phyloP scores from a whole-genome alignment of 2,888 invertebrate genomes.

The Myopa tessellatipennis region DNA sequence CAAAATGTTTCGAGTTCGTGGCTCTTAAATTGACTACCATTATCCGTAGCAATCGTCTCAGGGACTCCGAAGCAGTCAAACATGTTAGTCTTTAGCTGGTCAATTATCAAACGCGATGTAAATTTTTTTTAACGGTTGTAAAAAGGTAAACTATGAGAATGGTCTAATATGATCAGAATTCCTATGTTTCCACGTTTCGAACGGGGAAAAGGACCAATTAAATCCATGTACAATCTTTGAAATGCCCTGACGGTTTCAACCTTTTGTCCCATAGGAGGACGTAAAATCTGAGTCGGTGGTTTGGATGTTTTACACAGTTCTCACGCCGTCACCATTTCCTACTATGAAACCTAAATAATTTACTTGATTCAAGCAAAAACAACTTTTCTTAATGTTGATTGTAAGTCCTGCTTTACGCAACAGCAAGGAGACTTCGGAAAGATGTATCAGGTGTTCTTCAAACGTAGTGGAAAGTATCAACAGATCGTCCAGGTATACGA shows the following conservation, averaged over 20 bases:
- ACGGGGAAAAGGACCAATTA: too few relatives aligned
- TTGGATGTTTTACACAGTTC: constrained; percentile 6
- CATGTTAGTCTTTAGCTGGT: not conserved
- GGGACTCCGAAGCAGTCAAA: not conserved
- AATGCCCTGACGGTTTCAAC: constrained; percentile 6
- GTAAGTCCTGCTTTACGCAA: constrained; percentile 13
- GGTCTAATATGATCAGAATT: too few relatives aligned
- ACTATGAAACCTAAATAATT: constrained; percentile 21
- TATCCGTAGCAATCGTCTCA: too few relatives aligned
- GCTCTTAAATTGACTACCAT: not conserved
- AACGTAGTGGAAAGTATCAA: too few relatives aligned
- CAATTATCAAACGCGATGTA: not conserved
- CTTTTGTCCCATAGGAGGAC: constrained; percentile 20
- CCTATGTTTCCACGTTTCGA: too few relatives aligned
- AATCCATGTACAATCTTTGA: too few relatives aligned
- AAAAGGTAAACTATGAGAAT: too few relatives aligned
- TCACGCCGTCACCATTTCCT: constrained; percentile 18
- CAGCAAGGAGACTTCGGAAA: constrained; percentile 15
- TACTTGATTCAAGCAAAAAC: not conserved
- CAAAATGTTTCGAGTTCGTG: not conserved
- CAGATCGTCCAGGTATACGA: too few relatives aligned
- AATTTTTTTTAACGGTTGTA: not conserved
- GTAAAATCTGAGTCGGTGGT: not conserved
- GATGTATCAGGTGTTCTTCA: not conserved
- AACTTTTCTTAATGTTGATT: not conserved